These are phyloP conservation scores for Podocnemis expansa DNA, from an alignment of 2,113 vertebrate genomes.

Conservation along the genomic window DNA sequence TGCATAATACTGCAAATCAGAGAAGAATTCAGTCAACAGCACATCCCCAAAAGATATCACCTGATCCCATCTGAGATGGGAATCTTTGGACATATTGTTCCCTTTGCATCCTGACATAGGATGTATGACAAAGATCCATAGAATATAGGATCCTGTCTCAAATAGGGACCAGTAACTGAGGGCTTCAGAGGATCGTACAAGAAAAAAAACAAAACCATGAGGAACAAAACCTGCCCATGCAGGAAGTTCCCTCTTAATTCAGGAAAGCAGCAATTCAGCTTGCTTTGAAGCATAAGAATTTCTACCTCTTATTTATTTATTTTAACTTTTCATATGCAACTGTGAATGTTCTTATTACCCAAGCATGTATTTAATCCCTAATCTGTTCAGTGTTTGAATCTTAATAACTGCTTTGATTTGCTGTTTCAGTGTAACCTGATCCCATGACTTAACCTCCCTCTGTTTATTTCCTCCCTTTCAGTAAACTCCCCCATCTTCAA, in stretches of 20 bases:
- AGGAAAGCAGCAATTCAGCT: background rate
- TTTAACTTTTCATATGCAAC: background rate
- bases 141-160: background rate
- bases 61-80: background rate
- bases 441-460: no score
- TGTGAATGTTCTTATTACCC: background rate
- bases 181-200: background rate
- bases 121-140: background rate
- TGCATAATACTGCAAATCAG: conserved; percentile 91
- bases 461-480: no score
- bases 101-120: background rate
- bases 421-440: no score
- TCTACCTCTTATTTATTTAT: background rate
- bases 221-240: background rate
- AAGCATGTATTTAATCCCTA: background rate
- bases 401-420: no score
- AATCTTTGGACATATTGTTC: background rate
- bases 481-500: no score
- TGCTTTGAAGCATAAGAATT: background rate
- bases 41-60: background rate
- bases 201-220: background rate
- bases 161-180: background rate
- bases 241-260: background rate
- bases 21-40: conserved; percentile 47
- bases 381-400: no score